A percentile compares a stretch with the other conserved stretches of the same genome.
phyloP scores from a whole-genome alignment of 1,140 invertebrate genomes.

The Dreissena polymorpha region DNA sequence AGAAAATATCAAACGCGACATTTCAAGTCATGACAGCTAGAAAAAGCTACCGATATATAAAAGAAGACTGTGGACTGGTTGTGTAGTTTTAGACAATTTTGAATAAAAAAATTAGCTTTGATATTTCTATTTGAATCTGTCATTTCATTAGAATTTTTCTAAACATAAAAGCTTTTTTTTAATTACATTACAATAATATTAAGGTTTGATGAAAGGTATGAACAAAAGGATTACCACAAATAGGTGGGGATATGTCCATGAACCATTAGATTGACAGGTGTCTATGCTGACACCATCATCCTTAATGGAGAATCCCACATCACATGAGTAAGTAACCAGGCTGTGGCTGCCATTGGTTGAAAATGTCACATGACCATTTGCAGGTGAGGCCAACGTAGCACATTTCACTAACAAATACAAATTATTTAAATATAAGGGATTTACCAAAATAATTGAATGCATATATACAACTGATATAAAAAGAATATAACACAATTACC shows the following conservation, averaged over 20 bases:
- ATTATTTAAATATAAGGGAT: too few relatives aligned
- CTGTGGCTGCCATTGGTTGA: slow-evolving; percentile 27
- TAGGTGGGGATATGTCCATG: slow-evolving; percentile 23
- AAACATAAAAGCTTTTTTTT: background rate
- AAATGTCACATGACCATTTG: slow-evolving; percentile 22
- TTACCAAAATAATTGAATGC: too few relatives aligned
- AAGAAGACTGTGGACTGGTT: too few relatives aligned
- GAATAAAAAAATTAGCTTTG: too few relatives aligned
- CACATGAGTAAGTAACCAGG: slow-evolving; percentile 33
- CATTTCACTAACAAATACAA: too few relatives aligned
- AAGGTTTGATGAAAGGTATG: background rate
- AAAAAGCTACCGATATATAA: too few relatives aligned
- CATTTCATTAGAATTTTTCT: too few relatives aligned
- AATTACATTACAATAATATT: background rate
- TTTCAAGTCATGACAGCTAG: background rate
- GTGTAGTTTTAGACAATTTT: background rate
- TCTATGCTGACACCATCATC: background rate
- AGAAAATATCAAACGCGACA: background rate
- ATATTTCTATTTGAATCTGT: too few relatives aligned
- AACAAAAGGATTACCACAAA: slow-evolving; percentile 24
- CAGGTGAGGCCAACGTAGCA: background rate
- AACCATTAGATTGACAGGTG: slow-evolving; percentile 28
- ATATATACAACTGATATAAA: too few relatives aligned
- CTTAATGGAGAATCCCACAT: slow-evolving; percentile 36
- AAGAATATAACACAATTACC: too few relatives aligned